Percentiles rank a stretch among this genome's conserved stretches.
phyloP scores from a whole-genome alignment of 1,140 invertebrate genomes.

The Drosophila nebulosa region DNA sequence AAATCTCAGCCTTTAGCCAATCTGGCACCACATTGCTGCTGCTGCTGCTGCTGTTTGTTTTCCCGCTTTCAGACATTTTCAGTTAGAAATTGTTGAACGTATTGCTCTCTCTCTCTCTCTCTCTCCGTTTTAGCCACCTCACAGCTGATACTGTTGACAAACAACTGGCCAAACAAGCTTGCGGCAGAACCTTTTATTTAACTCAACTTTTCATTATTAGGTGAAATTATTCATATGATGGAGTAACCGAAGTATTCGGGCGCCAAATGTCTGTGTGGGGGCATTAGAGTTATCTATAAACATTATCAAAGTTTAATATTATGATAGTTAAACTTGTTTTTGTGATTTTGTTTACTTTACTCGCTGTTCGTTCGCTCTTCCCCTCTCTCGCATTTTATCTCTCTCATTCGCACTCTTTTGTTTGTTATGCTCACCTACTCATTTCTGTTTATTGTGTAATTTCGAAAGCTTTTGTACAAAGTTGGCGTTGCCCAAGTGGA shows the following conservation, averaged over 20 bases:
- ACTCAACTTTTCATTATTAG: not conserved
- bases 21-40: too few relatives aligned
- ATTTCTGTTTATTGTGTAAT: not conserved
- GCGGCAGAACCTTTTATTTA: not conserved
- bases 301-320: not conserved
- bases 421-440: not conserved
- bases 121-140: not conserved
- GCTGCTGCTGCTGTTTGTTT: slow-evolving; percentile 1
- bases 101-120: too few relatives aligned
- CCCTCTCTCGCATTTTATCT: not conserved
- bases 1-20: slow-evolving; percentile 48
- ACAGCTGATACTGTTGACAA: not conserved
- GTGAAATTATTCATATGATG: not conserved
- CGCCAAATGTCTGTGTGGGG: not conserved
- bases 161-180: not conserved
- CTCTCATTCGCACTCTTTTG: not conserved
- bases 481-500: not conserved
- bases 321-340: not conserved
- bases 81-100: slow-evolving; percentile 10
- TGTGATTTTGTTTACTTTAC: not conserved
- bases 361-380: not conserved
- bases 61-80: slow-evolving; percentile 3
- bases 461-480: not conserved
- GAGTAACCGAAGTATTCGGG: too few relatives aligned
- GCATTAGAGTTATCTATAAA: not conserved